Evolutionary conservation across 2,797 vertebrate species (phyloP).

Genomic region (Eupleurogrammus muticus): DNA sequence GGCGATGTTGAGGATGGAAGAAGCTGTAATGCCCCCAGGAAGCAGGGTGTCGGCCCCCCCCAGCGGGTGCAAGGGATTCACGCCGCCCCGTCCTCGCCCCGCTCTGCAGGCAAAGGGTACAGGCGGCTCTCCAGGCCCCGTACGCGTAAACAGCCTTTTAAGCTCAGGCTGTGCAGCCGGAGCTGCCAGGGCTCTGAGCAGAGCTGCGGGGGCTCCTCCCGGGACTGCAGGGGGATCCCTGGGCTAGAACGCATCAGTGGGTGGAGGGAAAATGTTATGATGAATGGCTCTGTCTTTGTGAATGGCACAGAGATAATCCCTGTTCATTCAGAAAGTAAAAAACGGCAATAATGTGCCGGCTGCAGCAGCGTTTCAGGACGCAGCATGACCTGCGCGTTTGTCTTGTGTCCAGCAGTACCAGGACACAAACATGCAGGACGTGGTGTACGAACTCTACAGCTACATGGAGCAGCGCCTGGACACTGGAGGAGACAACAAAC

Average conservation of each 20-base stretch:
- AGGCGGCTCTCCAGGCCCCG: conserved; percentile 62
- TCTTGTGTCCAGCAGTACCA: conserved; percentile 91
- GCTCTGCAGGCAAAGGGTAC: too few species aligned
- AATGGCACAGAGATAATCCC: conserved; percentile 49
- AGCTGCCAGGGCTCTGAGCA: conserved; percentile 64
- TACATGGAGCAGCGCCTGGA: conserved; percentile 96
- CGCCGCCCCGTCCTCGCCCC: conserved; percentile 68
- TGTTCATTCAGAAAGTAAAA: conserved; percentile 38
- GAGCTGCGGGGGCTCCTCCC: conserved; percentile 58
- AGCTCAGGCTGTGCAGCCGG: conserved; percentile 58
- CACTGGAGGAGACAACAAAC: conserved; percentile 94
- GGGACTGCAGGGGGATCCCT: conserved; percentile 61
- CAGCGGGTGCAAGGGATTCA: conserved; percentile 36
- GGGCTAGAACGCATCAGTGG: conserved; percentile 45
- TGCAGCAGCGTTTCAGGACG: conserved; percentile 13
- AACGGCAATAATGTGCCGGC: not conserved
- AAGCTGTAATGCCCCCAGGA: conserved; percentile 10
- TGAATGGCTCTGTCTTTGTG: conserved; percentile 61
- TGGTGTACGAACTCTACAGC: conserved; percentile 97
- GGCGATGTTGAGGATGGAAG: conserved; percentile 18
- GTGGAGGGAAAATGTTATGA: conserved; percentile 31
- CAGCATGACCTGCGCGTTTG: conserved; percentile 42
- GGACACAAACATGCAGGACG: conserved; percentile 97
- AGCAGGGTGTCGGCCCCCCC: conserved; percentile 27
- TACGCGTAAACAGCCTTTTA: conserved; percentile 66